Base-by-base conservation (phyloP, 2,113 vertebrate genomes). In the Ovibos moschatus region DNA sequence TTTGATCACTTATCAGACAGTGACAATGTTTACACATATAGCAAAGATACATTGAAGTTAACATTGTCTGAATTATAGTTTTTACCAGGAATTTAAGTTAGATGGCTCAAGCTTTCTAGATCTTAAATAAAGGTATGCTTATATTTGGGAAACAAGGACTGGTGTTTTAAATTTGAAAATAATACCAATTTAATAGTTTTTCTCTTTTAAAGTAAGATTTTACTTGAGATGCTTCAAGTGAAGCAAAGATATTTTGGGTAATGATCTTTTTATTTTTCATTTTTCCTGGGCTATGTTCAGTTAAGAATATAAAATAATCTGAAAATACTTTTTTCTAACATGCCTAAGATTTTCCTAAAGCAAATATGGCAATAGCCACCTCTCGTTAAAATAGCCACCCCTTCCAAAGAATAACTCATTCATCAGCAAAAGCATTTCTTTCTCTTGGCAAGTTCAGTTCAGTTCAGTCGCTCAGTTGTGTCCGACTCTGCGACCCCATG, bases 11-110 rank as follows among this genome's bases (percentile, higher is more conserved):
- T 53, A 62, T 76, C 62, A 76, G n/a, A 87, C 53, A 64, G 47
- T 83, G 55, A 93, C 28, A 21, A 87, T 30, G 10, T 53, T 11
- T 7, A 60, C 55, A 87, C 47, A 83, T 23, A 47, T 13, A 60
- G 62, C 81, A 85, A 95, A 58, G 30, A 87, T 15, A 45, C 30
- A 83, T 21, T 71, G 43, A 84, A 92, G 25, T 55, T 83, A 87
- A 92, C 91, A 50, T 36, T 96, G 71, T 97, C 86, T 96, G 89
- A 60, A 43, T 94, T 96, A 94, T 9, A 25, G 47, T 91, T 97
- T 89, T 87, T 76, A 89, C 83, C 47, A 95, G 82, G 79, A 87
- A 95, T 47, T 89, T 76, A 92, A 97, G 58, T 23, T 9, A 81
- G 86, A 67, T 84, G 82, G 43, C 45, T 60, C 67, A 30, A 58